These are phyloP conservation scores for Acromyrmex charruanus DNA, from an alignment of 1,140 invertebrate species.

Conservation along the genomic window DNA sequence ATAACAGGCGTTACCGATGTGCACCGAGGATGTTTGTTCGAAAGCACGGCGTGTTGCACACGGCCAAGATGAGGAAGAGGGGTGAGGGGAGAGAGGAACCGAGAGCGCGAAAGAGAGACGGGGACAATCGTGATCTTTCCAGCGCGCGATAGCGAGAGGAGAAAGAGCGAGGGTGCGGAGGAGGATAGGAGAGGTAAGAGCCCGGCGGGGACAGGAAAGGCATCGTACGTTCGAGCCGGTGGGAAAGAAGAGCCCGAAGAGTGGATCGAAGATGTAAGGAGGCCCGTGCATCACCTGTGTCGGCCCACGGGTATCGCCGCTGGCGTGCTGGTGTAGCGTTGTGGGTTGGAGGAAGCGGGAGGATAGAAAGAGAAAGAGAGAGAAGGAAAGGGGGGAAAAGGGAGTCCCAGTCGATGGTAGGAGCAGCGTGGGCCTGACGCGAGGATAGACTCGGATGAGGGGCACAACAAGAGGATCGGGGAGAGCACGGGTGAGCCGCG, in stretches of 20 bases:
- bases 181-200: background rate
- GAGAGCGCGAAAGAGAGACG: constrained; percentile 60
- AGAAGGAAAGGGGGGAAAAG: constrained; percentile 14
- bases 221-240: constrained; percentile 69
- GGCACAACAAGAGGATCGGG: constrained; percentile 13
- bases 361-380: constrained; percentile 30
- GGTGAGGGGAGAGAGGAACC: background rate
- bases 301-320: constrained; percentile 80
- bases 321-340: constrained; percentile 69
- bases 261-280: constrained; percentile 81
- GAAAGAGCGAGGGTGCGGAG: constrained; percentile 48
- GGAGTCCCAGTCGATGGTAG: constrained; percentile 28
- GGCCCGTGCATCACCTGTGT: constrained; percentile 81
- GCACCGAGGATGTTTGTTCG: constrained; percentile 66
- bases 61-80: background rate
- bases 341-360: constrained; percentile 58
- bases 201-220: constrained; percentile 35
- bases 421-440: constrained; percentile 52
- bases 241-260: constrained; percentile 79
- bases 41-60: constrained; percentile 39
- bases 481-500: constrained; percentile 43
- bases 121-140: constrained; percentile 66
- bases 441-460: constrained; percentile 46
- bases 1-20: constrained; percentile 74
- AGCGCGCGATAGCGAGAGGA: constrained; percentile 62